Conservation (phyloP, 1,140 invertebrate genomes). For the Wiebesia pumilae region DNA sequence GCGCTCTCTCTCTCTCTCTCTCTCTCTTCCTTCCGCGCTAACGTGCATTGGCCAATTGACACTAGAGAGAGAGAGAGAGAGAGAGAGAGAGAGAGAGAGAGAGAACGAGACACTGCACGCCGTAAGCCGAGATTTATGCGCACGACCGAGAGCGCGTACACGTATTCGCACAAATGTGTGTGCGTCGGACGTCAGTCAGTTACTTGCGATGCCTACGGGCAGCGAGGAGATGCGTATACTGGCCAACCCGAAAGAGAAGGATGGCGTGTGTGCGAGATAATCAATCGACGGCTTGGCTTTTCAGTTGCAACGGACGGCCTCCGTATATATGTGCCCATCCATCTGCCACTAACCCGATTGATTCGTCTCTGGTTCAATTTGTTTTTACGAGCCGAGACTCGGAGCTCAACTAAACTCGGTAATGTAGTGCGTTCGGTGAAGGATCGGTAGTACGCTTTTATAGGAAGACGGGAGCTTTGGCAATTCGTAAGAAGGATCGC, state of each 20-base stretch:
- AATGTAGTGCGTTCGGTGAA: background rate
- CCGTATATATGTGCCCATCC: background rate
- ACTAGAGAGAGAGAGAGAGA: constrained; percentile 62
- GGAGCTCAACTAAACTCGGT: constrained; percentile 12
- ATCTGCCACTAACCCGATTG: constrained; percentile 37
- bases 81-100: constrained; percentile 60
- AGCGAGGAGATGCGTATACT: background rate
- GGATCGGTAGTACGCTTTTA: background rate
- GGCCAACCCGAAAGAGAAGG: constrained; percentile 20
- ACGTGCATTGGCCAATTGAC: constrained; percentile 68
- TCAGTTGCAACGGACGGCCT: constrained; percentile 21
- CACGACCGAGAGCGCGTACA: background rate
- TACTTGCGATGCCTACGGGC: constrained; percentile 27
- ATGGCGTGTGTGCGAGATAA: constrained; percentile 11
- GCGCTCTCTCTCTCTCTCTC: constrained; percentile 53
- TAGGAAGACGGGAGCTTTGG: background rate
- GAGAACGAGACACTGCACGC: background rate
- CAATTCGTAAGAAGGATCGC: background rate
- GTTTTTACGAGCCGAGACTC: constrained; percentile 32
- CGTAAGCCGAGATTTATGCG: constrained; percentile 36
- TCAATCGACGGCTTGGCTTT: constrained; percentile 42
- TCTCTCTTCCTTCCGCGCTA: constrained; percentile 69
- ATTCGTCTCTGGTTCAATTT: constrained; percentile 48
- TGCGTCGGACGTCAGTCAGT: constrained; percentile 33
- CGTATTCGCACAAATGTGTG: background rate